Evolutionary conservation across 2,113 vertebrate species (phyloP).

Genomic region (Catagonus wagneri): DNA sequence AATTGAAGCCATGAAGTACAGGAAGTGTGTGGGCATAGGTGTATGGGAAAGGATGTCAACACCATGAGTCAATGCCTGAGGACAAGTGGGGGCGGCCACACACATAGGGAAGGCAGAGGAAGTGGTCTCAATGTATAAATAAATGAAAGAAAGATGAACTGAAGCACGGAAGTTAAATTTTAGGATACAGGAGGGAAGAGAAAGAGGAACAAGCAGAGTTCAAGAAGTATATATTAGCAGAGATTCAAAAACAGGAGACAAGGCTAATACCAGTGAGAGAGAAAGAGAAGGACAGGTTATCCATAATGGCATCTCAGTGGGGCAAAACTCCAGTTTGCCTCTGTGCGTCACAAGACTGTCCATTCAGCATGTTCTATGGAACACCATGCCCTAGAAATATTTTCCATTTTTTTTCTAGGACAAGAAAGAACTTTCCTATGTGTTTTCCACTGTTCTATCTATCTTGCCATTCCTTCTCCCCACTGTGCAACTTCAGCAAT

Average conservation of each 20-base stretch:
- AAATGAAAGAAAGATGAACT: not conserved
- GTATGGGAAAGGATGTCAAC: not conserved
- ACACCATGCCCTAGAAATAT: constrained; percentile 55
- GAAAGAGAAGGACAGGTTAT: not conserved
- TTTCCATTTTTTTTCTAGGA: constrained; percentile 23
- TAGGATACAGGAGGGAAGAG: not conserved
- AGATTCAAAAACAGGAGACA: constrained; percentile 18
- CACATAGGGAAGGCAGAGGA: not conserved
- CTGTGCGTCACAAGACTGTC: not conserved
- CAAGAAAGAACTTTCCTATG: constrained; percentile 16
- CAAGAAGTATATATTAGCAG: not conserved
- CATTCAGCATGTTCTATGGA: constrained; percentile 39
- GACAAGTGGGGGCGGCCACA: not conserved
- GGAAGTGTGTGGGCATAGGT: constrained; percentile 49
- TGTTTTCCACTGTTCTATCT: not conserved
- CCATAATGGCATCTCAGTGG: not conserved
- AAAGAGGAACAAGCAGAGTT: not conserved
- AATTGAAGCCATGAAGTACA: not conserved
- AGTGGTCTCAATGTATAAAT: not conserved
- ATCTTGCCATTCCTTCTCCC: not conserved
- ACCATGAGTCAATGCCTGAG: not conserved
- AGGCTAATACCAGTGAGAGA: not conserved
- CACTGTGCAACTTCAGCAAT: not conserved
- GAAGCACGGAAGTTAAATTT: not conserved
- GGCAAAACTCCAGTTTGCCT: not conserved